A percentile compares a stretch with the other conserved stretches of the same genome.
These are phyloP conservation scores for Nymphalis polychloros DNA, from an alignment of 2,888 invertebrate genomes.

Conservation along the genomic window DNA sequence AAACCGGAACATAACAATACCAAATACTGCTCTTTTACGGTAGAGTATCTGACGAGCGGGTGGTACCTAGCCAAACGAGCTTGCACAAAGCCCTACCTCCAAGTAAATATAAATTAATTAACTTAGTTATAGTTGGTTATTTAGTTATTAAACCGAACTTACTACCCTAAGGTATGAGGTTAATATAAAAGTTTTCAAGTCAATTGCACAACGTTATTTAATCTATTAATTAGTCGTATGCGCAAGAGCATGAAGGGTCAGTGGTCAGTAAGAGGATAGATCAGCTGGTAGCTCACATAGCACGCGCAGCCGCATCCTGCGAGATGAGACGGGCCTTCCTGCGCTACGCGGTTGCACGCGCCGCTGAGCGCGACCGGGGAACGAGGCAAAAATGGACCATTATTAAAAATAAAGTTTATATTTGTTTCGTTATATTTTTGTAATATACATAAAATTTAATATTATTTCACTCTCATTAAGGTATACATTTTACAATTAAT, in stretches of 20 bases:
- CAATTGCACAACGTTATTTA: constrained; percentile 12
- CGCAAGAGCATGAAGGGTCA: constrained; percentile 44
- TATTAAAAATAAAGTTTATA: neutral
- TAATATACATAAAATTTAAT: too few relatives aligned
- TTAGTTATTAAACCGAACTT: too few relatives aligned
- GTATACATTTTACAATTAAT: neutral
- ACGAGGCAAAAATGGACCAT: constrained; percentile 36
- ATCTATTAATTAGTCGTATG: constrained; percentile 8
- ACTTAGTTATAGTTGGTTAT: too few relatives aligned
- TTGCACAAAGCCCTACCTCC: too few relatives aligned
- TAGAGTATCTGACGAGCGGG: too few relatives aligned
- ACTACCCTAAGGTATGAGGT: neutral
- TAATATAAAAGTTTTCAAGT: neutral
- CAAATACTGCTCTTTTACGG: too few relatives aligned
- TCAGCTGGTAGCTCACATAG: constrained; percentile 48
- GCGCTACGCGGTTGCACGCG: constrained; percentile 79
- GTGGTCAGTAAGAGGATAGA: constrained; percentile 58
- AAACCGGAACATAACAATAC: too few relatives aligned
- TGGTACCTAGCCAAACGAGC: too few relatives aligned
- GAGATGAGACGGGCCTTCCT: constrained; percentile 80
- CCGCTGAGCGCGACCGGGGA: constrained; percentile 73
- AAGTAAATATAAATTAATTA: too few relatives aligned
- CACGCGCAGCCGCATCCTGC: constrained; percentile 74
- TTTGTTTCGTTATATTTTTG: neutral
- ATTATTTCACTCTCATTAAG: too few relatives aligned